These are phyloP conservation scores for Scalopus aquaticus DNA, from an alignment of 2,113 vertebrate species.

Conservation along the genomic window DNA sequence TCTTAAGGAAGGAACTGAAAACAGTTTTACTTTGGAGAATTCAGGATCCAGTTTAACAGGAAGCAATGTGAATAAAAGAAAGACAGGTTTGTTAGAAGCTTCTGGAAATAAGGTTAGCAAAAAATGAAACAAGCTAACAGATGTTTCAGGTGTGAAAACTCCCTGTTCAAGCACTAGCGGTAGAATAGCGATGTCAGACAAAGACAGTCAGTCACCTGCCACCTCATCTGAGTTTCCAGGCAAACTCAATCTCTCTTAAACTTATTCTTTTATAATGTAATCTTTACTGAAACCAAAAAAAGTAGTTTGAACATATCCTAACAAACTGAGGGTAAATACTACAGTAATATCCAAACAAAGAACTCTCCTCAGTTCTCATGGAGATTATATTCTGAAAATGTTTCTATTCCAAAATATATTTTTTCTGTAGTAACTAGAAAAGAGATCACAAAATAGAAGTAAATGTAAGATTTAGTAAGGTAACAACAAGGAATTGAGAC, in stretches of 20 bases:
- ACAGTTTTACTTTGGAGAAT: not conserved
- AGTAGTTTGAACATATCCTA: not conserved
- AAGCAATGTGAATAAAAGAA: conserved; percentile 20
- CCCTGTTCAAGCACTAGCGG: not conserved
- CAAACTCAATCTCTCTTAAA: conserved; percentile 13
- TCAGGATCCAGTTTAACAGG: not conserved
- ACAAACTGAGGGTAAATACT: not conserved
- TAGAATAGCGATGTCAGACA: not conserved
- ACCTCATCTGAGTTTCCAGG: not conserved
- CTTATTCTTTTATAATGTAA: conserved; percentile 10
- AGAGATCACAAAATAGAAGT: not conserved
- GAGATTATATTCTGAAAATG: not conserved
- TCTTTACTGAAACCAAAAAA: not conserved
- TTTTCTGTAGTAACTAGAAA: not conserved
- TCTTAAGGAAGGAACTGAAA: not conserved
- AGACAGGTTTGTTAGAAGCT: not conserved
- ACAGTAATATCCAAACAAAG: not conserved
- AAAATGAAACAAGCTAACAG: conserved; percentile 23
- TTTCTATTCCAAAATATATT: not conserved
- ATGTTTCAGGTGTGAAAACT: not conserved
- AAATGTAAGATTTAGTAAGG: not conserved
- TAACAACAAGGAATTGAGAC: not conserved
- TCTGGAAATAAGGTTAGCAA: conserved; percentile 26
- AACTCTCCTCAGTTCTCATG: not conserved
- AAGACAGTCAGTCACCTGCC: not conserved